Evolutionary conservation across 2,113 vertebrate genomes (phyloP).

Genomic region (Bombycilla garrulus): DNA sequence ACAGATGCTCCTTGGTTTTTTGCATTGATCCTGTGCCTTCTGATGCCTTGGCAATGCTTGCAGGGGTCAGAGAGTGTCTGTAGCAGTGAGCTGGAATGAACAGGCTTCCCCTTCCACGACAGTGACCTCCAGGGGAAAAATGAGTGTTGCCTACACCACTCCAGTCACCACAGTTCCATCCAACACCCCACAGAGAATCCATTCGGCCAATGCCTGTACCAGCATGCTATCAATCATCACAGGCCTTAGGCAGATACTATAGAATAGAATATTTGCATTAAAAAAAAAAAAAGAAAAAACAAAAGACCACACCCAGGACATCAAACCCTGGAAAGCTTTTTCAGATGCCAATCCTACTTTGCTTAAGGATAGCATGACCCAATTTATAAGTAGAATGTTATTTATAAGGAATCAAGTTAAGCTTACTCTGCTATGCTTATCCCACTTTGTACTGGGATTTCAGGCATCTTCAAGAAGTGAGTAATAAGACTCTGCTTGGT

Average conservation of each 20-base stretch:
- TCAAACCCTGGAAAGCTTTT: background rate
- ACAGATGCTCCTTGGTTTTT: slow-evolving; percentile 13
- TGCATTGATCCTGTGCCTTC: slow-evolving; percentile 70
- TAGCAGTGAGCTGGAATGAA: background rate
- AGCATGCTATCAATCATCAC: background rate
- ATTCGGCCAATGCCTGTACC: background rate
- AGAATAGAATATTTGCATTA: background rate
- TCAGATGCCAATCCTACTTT: background rate
- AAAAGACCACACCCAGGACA: background rate
- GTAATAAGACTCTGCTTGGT: background rate
- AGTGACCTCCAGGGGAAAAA: background rate
- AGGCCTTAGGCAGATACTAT: background rate
- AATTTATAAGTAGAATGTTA: background rate
- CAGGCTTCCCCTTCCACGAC: background rate
- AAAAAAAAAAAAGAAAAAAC: background rate
- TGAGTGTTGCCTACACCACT: background rate
- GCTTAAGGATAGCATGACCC: background rate
- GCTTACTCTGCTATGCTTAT: background rate
- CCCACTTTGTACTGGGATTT: background rate
- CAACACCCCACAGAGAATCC: background rate
- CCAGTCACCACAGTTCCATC: background rate
- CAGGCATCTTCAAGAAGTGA: background rate
- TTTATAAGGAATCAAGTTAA: background rate
- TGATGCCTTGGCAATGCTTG: slow-evolving; percentile 18
- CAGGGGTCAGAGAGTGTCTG: background rate